Percentiles rank a stretch among this genome's conserved stretches.
Evolutionary conservation across 2,797 vertebrate species (phyloP).

Genomic region (Acipenser oxyrinchus): DNA sequence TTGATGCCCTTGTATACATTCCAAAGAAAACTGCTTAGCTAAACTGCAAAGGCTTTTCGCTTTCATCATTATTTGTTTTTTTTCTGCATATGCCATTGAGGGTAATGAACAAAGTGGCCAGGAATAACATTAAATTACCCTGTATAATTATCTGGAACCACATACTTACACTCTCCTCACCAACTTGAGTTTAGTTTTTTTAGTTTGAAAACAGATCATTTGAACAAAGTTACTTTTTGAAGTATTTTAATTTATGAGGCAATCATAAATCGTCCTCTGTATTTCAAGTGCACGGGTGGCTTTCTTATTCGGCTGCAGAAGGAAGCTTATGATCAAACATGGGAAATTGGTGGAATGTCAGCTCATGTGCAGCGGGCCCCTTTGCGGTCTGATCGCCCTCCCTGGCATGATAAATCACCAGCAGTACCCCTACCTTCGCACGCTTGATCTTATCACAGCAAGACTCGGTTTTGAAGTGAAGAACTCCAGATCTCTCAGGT

Average conservation of each 20-base stretch:
- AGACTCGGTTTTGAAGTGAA: constrained; percentile 96
- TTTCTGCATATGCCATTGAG: too few species aligned
- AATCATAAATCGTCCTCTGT: constrained; percentile 1
- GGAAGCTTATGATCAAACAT: constrained; percentile 28
- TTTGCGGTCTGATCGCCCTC: constrained; percentile 61
- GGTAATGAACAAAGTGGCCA: too few species aligned
- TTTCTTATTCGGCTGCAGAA: constrained; percentile 1
- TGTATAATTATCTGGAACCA: too few species aligned
- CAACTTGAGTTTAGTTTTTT: too few species aligned
- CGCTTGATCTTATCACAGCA: constrained; percentile 91
- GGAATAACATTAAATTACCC: too few species aligned
- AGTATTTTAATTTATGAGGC: not conserved
- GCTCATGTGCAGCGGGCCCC: constrained; percentile 63
- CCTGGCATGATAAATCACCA: constrained; percentile 87
- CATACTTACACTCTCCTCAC: too few species aligned
- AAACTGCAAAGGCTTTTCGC: too few species aligned
- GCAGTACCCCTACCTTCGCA: constrained; percentile 75
- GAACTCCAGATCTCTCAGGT: constrained; percentile 90
- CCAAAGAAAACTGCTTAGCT: too few species aligned
- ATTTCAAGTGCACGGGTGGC: not conserved
- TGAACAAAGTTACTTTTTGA: too few species aligned
- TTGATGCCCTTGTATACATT: too few species aligned
- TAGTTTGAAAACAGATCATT: too few species aligned
- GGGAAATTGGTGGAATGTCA: constrained; percentile 63
- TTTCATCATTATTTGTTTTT: too few species aligned